Percentiles rank a stretch among this genome's conserved stretches.
Evolutionary conservation across 1,140 invertebrate species (phyloP).

Genomic region (Caerostris extrusa): DNA sequence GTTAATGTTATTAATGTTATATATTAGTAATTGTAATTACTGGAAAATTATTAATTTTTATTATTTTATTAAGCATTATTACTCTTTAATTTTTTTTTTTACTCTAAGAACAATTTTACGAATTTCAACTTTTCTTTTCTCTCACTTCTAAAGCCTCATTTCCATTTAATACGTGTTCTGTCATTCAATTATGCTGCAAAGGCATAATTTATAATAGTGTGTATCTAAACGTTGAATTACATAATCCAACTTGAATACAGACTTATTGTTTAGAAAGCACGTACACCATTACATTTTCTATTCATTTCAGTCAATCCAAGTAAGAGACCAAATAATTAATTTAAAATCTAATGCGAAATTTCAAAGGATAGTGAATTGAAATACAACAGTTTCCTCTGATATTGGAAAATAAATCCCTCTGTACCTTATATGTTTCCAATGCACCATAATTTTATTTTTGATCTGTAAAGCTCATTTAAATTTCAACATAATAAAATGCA

Average conservation of each 20-base stretch:
- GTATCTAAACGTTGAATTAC: background rate
- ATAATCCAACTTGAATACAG: background rate
- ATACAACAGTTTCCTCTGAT: background rate
- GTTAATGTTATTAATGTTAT: no score
- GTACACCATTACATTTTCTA: background rate
- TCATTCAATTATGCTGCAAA: background rate
- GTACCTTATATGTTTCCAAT: background rate
- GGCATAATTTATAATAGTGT: background rate
- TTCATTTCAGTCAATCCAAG: background rate
- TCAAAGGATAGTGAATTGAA: background rate
- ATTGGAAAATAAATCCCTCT: constrained; percentile 13
- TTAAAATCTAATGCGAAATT: background rate
- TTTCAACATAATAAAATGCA: background rate
- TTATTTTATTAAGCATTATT: no score
- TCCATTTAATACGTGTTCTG: background rate
- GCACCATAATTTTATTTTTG: background rate
- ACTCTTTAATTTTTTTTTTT: no score
- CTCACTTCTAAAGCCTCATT: background rate
- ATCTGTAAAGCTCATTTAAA: constrained; percentile 17
- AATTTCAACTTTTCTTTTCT: no score
- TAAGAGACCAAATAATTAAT: constrained; percentile 14
- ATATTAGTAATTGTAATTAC: no score
- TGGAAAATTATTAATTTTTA: no score
- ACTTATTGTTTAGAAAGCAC: background rate
- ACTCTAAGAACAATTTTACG: no score